These are phyloP conservation scores for Mirza zaza DNA, from an alignment of 2,113 vertebrate species.

Conservation along the genomic window DNA sequence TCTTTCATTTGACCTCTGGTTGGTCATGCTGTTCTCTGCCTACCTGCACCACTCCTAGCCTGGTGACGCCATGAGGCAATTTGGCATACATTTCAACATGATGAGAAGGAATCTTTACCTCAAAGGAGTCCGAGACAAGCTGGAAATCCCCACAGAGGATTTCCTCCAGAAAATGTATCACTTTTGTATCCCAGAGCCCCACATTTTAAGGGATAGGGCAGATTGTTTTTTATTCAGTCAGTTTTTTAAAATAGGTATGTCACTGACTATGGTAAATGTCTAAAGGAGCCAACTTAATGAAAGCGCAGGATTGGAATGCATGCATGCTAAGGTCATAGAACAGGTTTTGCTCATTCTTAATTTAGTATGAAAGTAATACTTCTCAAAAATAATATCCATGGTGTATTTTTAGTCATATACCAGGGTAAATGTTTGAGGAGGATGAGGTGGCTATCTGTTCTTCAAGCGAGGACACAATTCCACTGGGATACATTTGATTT, in stretches of 20 bases:
- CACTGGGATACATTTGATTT: neutral
- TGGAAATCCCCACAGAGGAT: neutral
- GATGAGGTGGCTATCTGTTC: neutral
- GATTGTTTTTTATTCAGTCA: neutral
- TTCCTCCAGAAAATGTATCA: conserved; percentile 48
- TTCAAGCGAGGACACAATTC: neutral
- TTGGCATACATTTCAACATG: neutral
- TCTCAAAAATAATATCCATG: neutral
- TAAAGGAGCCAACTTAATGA: neutral
- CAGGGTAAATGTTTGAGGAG: neutral
- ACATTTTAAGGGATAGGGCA: neutral
- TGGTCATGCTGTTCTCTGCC: neutral
- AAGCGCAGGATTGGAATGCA: neutral
- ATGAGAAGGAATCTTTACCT: neutral
- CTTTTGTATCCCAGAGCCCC: neutral
- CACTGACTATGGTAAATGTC: conserved; percentile 4
- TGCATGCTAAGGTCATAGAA: neutral
- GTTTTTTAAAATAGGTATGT: conserved; percentile 28
- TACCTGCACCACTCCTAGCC: rapidly evolving
- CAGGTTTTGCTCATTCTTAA: neutral
- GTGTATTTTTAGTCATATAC: neutral
- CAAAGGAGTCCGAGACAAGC: conserved; percentile 3
- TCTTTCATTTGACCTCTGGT: neutral
- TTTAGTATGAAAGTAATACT: neutral
- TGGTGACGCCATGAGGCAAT: neutral